phyloP scores from a whole-genome alignment of 2,888 invertebrate species.

The Melanostoma scalare region DNA sequence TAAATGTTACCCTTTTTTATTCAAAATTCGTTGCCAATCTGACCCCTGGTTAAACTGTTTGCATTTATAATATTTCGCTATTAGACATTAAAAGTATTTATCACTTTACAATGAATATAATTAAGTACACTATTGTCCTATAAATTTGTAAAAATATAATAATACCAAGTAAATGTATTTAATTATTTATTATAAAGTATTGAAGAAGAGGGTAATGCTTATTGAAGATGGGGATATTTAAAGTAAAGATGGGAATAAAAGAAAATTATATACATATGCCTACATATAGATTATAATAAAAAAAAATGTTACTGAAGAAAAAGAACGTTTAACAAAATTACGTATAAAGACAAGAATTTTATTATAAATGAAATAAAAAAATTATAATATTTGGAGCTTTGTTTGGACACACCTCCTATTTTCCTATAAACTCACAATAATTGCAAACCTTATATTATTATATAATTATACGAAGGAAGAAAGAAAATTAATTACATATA shows the following conservation, averaged over 20 bases:
- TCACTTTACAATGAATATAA: conserved; percentile 27
- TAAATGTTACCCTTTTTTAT: not conserved
- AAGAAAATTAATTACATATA: conserved; percentile 44
- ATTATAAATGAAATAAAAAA: conserved; percentile 24
- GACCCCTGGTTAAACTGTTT: conserved; percentile 19
- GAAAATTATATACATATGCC: conserved; percentile 44
- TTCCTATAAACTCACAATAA: conserved; percentile 70
- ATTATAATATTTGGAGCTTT: conserved; percentile 62
- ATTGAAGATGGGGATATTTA: conserved; percentile 41
- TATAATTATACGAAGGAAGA: conserved; percentile 31
- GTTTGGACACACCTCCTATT: conserved; percentile 69
- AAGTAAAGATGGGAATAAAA: conserved; percentile 21
- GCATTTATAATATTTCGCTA: conserved; percentile 32
- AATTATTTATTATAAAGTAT: conserved; percentile 54
- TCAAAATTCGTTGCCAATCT: conserved; percentile 2
- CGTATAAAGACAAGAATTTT: conserved; percentile 37
- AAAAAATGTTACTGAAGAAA: conserved; percentile 55
- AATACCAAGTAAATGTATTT: conserved; percentile 41
- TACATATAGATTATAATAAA: conserved; percentile 41
- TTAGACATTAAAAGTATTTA: conserved; percentile 30
- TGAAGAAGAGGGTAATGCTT: conserved; percentile 44
- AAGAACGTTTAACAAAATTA: conserved; percentile 58
- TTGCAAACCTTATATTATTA: conserved; percentile 53
- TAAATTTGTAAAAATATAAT: conserved; percentile 39
- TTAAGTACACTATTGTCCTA: conserved; percentile 50